Percentiles rank a stretch among this genome's conserved stretches.
These are phyloP conservation scores for Drosophila cognata DNA, from an alignment of 2,888 invertebrate genomes.

Conservation along the genomic window DNA sequence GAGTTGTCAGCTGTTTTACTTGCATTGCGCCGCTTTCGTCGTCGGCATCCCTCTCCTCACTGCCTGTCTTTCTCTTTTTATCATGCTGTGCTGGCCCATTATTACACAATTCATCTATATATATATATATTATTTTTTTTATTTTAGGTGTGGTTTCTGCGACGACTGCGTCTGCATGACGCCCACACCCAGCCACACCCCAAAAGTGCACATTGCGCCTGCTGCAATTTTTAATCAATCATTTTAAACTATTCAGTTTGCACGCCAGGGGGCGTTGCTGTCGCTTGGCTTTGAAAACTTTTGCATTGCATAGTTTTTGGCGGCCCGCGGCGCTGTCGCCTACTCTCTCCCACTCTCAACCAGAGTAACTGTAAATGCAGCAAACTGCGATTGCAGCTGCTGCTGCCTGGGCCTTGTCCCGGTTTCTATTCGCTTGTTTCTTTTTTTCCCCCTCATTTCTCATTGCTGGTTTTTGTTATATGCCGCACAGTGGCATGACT, in stretches of 20 bases:
- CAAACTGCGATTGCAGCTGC: constrained; percentile 28
- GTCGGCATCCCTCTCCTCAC: neutral
- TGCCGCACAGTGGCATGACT: constrained; percentile 51
- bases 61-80: constrained; percentile 17
- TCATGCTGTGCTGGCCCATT: constrained; percentile 50
- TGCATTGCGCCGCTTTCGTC: constrained; percentile 52
- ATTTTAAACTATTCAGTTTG: constrained; percentile 65
- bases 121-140: constrained; percentile 51
- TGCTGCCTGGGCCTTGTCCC: constrained; percentile 55
- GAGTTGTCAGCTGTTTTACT: constrained; percentile 79
- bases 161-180: constrained; percentile 62
- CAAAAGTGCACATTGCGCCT: constrained; percentile 27
- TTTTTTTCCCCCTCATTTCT: neutral
- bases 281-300: constrained; percentile 72
- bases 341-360: neutral
- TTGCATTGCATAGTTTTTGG: constrained; percentile 67
- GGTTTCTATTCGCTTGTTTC: constrained; percentile 28
- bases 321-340: constrained; percentile 41
- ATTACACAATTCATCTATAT: constrained; percentile 68
- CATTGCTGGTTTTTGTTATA: constrained; percentile 33
- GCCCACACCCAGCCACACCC: constrained; percentile 55
- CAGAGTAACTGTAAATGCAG: constrained; percentile 25
- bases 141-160: constrained; percentile 77
- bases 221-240: constrained; percentile 72
- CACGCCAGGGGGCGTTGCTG: constrained; percentile 60